Evolutionary conservation across 2,888 invertebrate genomes (phyloP).

Genomic region (Megamerina dolium): DNA sequence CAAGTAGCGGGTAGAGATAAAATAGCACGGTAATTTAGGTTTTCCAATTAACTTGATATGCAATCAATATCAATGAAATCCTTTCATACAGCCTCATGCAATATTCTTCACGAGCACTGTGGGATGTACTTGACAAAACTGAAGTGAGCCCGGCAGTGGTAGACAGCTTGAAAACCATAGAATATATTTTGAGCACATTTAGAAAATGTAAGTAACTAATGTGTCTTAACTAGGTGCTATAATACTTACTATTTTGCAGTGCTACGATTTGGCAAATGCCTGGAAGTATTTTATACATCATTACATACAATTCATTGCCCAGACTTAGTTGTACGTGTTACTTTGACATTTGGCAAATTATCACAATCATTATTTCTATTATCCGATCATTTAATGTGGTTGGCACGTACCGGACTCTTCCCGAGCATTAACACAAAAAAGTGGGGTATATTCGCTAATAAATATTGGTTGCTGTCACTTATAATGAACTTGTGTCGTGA

Average conservation of each 20-base stretch:
- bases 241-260: slow-evolving; percentile 55
- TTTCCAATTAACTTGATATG: neutral
- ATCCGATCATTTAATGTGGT: slow-evolving; percentile 82
- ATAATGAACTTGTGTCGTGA: slow-evolving; percentile 75
- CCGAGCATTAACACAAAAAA: slow-evolving; percentile 63
- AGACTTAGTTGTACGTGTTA: slow-evolving; percentile 63
- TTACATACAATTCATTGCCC: slow-evolving; percentile 66
- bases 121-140: slow-evolving; percentile 65
- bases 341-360: slow-evolving; percentile 72
- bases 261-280: slow-evolving; percentile 75
- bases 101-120: slow-evolving; percentile 72
- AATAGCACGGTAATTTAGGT: slow-evolving; percentile 38
- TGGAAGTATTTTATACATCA: slow-evolving; percentile 73
- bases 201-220: slow-evolving; percentile 64
- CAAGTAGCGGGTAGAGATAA: slow-evolving; percentile 47
- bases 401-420: slow-evolving; percentile 65
- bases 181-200: slow-evolving; percentile 76
- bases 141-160: slow-evolving; percentile 59
- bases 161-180: slow-evolving; percentile 72
- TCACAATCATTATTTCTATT: slow-evolving; percentile 72
- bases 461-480: slow-evolving; percentile 80
- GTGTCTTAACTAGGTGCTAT: neutral
- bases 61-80: neutral
- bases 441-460: slow-evolving; percentile 69
- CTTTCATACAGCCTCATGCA: slow-evolving; percentile 71